phyloP scores from a whole-genome alignment of 2,888 invertebrate species.

The Protophormia terraenovae region DNA sequence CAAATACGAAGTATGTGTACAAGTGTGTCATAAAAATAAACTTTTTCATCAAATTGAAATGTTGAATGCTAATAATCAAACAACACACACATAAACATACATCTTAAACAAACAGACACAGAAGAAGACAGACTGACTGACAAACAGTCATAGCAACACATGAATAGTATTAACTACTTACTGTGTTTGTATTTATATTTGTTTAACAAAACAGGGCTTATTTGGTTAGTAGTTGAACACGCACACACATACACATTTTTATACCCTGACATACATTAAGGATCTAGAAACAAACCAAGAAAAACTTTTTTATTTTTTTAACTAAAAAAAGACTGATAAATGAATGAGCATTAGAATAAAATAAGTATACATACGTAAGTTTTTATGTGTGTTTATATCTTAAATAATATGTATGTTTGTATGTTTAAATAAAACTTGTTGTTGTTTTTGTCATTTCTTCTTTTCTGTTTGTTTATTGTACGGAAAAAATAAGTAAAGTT shows the following conservation, averaged over 20 bases:
- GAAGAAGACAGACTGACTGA: not conserved
- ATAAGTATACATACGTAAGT: not conserved
- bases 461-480: slow-evolving; percentile 11
- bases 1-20: not conserved
- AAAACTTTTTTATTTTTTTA: slow-evolving; percentile 25
- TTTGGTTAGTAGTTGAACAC: slow-evolving; percentile 25
- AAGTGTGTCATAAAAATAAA: slow-evolving; percentile 27
- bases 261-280: slow-evolving; percentile 20
- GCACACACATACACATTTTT: not conserved
- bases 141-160: not conserved
- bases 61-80: slow-evolving; percentile 63
- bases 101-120: not conserved
- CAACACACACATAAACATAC: not conserved
- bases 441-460: not conserved
- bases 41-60: slow-evolving; percentile 63
- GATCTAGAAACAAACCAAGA: not conserved
- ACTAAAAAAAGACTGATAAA: slow-evolving; percentile 17
- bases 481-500: slow-evolving; percentile 3
- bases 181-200: slow-evolving; percentile 27
- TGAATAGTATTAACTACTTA: slow-evolving; percentile 20
- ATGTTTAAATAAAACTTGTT: not conserved
- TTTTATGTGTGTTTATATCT: not conserved
- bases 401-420: not conserved
- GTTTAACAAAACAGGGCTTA: slow-evolving; percentile 52
- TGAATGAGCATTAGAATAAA: not conserved